These are phyloP conservation scores for Griposia aprilina DNA, from an alignment of 2,888 invertebrate species.

Conservation along the genomic window DNA sequence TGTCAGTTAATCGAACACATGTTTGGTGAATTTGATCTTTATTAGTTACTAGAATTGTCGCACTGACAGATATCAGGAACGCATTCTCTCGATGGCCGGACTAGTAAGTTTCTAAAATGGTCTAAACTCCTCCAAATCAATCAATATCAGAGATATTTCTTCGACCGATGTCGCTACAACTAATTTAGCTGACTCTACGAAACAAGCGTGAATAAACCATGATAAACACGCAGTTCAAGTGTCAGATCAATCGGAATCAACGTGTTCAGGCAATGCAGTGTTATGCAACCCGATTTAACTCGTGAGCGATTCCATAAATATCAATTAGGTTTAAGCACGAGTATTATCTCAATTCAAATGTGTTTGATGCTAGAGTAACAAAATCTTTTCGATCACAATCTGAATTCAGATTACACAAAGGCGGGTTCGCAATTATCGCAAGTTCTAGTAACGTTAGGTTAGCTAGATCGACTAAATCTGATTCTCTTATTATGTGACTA, in stretches of 20 bases:
- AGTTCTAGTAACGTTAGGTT: constrained; percentile 23
- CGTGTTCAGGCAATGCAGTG: constrained; percentile 38
- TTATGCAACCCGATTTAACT: constrained; percentile 24
- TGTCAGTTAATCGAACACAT: too few species aligned
- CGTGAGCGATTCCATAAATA: constrained; percentile 10
- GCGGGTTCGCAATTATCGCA: constrained; percentile 7
- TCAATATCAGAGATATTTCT: not conserved
- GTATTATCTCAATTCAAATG: constrained; percentile 3
- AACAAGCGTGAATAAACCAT: constrained; percentile 19
- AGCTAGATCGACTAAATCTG: constrained; percentile 55
- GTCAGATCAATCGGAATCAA: constrained; percentile 25
- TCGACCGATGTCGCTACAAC: not conserved
- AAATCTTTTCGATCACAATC: constrained; percentile 1
- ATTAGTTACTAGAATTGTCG: too few species aligned
- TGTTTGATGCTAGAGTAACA: constrained; percentile 6
- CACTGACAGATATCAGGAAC: too few species aligned
- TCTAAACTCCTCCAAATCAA: not conserved
- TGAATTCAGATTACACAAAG: constrained; percentile 13
- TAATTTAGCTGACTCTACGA: not conserved
- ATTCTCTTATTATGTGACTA: constrained; percentile 31
- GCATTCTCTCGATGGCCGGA: too few species aligned
- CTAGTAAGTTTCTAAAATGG: not conserved
- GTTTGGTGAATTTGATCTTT: too few species aligned
- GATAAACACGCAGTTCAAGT: constrained; percentile 36
- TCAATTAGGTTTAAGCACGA: constrained; percentile 9